Base-by-base conservation (phyloP, 2,113 vertebrate species). In the Suncus etruscus region DNA sequence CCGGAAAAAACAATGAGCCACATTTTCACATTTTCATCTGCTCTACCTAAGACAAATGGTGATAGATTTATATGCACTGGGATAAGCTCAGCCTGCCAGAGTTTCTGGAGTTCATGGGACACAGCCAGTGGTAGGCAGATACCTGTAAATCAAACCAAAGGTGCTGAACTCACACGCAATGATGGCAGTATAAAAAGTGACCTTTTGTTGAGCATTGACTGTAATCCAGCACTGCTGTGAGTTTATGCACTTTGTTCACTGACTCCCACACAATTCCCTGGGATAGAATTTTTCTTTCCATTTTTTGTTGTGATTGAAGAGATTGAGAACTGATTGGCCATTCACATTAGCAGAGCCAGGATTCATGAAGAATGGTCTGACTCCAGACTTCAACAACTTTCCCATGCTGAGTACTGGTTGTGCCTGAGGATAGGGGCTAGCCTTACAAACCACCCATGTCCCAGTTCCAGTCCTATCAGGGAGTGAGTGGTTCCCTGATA, bases 1-100 rank as follows among this genome's bases (percentile, higher is more conserved):
- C 31, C 68, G 54, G 83, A 92, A 94, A 77, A 88, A 91, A n/a
- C 50, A 89, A 29, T 16, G 69, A 39, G 11, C 85, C 92, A 92
- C 73, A 73, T 20, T 77, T 94, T 81, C 54, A 78, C 0, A 72
- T 39, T 32, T 90, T 91, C 39, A 27, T 69, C 75, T 92, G 27
- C 25, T 39, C 39, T 39, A 39, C 39, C 39, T 39, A 39, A 39
- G 39, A 39, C 39, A 39, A 39, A 39, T 39, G 39, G 39, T 16
- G 39, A 39, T 39, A 39, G 39, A 39, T 39, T 39, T 39, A 39
- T 39, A 39, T 4, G 14, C 7, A n/a, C 61, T 20, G 45, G 24
- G 45, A n/a, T 66, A 4, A 80, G 47, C 58, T 25, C 58, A 70
- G 22, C 65, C 39, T 54, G n/a, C 48, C 50, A 69, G 86, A 74